Evolutionary conservation across 2,113 vertebrate species (phyloP).

Genomic region (Onychostoma macrolepis): DNA sequence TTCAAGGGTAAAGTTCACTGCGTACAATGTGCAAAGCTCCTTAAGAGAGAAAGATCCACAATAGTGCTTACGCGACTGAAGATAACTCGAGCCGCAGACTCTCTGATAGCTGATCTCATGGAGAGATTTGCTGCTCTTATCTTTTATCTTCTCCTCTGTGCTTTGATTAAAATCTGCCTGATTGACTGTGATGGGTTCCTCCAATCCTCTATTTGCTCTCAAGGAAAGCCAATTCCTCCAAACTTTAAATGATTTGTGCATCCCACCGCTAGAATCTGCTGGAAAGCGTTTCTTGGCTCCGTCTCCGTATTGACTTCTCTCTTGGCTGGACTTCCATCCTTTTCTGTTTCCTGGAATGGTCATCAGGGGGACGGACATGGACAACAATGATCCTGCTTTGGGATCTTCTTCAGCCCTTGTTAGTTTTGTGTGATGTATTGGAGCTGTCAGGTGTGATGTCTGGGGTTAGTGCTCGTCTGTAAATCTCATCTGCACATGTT

Average conservation of each 20-base stretch:
- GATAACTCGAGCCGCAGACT: neutral
- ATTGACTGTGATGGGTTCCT: neutral
- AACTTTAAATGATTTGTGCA: neutral
- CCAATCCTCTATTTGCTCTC: neutral
- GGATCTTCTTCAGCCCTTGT: slow-evolving; percentile 6
- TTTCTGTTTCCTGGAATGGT: slow-evolving; percentile 13
- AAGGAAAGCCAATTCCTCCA: neutral
- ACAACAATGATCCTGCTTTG: neutral
- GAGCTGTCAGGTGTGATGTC: slow-evolving; percentile 19
- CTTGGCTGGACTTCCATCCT: neutral
- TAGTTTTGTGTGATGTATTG: slow-evolving; percentile 22
- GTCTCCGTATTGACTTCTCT: neutral
- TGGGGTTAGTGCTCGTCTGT: neutral
- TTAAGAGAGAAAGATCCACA: neutral
- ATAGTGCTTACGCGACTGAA: neutral
- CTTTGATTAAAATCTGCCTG: neutral
- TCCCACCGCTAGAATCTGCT: neutral
- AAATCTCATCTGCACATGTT: slow-evolving; percentile 24
- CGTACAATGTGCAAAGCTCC: neutral
- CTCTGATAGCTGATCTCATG: neutral
- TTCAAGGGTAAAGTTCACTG: neutral
- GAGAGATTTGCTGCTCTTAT: neutral
- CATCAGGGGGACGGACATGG: neutral
- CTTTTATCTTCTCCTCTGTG: neutral
- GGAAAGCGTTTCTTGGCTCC: neutral